phyloP scores from a whole-genome alignment of 2,888 invertebrate species.

The Ferrisia virgata region DNA sequence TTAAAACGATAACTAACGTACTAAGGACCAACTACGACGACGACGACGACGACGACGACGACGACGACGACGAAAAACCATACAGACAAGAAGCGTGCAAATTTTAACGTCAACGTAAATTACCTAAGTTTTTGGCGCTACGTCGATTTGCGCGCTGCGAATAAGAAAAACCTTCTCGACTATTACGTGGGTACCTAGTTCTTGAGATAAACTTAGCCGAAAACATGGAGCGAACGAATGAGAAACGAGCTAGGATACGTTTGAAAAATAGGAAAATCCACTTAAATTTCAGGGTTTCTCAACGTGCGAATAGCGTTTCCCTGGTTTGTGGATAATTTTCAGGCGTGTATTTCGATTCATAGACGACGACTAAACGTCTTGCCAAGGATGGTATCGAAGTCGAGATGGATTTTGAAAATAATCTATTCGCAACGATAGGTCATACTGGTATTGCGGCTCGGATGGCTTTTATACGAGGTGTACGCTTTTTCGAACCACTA shows the following conservation, averaged over 20 bases:
- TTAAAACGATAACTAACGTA: slow-evolving; percentile 22
- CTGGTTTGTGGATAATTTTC: no score
- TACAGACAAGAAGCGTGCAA: neutral
- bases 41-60: no score
- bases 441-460: no score
- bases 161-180: neutral
- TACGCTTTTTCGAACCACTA: slow-evolving; percentile 21
- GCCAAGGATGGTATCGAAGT: no score
- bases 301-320: neutral
- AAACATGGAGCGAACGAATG: neutral
- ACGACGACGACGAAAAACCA: no score
- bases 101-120: slow-evolving; percentile 28
- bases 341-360: no score
- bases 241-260: neutral
- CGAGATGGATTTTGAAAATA: neutral
- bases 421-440: neutral
- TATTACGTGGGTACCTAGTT: neutral
- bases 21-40: neutral
- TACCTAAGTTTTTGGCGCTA: slow-evolving; percentile 9
- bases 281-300: neutral
- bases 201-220: neutral
- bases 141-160: neutral
- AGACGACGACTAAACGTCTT: no score
- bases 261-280: neutral
- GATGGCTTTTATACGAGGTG: neutral